Evolutionary conservation across 2,888 invertebrate species (phyloP), one percentile per base, ranked within the genome.

Genomic region (Luffia ferchaultella): DNA sequence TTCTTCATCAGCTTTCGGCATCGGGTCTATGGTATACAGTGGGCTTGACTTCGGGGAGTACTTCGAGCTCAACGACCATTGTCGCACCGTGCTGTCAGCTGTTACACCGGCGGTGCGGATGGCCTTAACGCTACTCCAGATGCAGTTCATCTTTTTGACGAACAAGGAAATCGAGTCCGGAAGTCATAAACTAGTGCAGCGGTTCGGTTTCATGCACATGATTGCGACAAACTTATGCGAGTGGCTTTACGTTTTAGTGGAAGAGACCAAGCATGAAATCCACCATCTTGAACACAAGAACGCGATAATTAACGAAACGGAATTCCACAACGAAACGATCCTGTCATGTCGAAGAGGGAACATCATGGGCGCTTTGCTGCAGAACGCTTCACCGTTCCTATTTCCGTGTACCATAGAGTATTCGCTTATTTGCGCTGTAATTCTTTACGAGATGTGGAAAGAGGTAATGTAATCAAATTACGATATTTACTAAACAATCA

Each of bases 161-260:
- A 93, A 93, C 58, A 93, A 93, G 73, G 83, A 83, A 56, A 82
- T 83, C 50, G 79, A 78, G 62, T 85, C 90, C 60, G 88, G 89
- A 17, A 80, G 85, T 45, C 88, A 89, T 63, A 89, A 89, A 64
- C 86, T 90, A 45, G 85, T 94, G 48, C 92, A 95, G 17, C 87
- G 95, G 58, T 93, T 97, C 60, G 97, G 97, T 5, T 87, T 96
- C 43, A 96, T 97, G 96, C 97, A 97, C 68, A 90, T 95, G 90
- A 89, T 97, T 48, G 96, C 95, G 1, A 94, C 95, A 16, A 97
- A 97, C 75, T 75, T 97, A 16, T 96, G 96, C 75, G 95, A 96
- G 61, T 97, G 97, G 97, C 72, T 96, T 47, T 91, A 93, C 66
- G 93, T 95, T 2, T 77, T 96, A 18, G 92, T 95, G 0, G 91